These are phyloP conservation scores for Orius insidiosus DNA, from an alignment of 1,140 invertebrate genomes.

Conservation along the genomic window DNA sequence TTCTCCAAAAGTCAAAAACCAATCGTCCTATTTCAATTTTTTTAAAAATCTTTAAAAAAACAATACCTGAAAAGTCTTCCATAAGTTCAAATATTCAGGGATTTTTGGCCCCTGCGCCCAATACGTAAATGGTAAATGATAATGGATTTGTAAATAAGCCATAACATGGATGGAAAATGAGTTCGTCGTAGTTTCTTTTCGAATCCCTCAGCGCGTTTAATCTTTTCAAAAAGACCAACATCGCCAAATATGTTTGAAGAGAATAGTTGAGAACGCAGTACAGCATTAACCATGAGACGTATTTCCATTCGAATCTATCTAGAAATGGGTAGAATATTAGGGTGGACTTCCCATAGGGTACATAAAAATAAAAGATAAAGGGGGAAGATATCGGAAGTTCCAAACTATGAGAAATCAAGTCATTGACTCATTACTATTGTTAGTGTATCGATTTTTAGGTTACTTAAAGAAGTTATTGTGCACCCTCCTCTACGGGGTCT, in stretches of 20 bases:
- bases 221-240: slow-evolving; percentile 2
- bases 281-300: background rate
- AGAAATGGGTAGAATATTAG: background rate
- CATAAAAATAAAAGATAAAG: no score
- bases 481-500: no score
- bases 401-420: no score
- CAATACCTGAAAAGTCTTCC: slow-evolving; percentile 9
- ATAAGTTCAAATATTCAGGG: slow-evolving; percentile 4
- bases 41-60: no score
- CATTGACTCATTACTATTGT: no score
- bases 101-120: slow-evolving; percentile 1
- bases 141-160: slow-evolving; percentile 12
- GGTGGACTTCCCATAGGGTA: no score
- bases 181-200: slow-evolving; percentile 9
- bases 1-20: slow-evolving; percentile 2
- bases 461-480: no score
- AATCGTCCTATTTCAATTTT: no score
- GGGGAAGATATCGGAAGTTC: no score
- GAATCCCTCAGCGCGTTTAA: slow-evolving; percentile 4
- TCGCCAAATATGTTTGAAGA: slow-evolving; percentile 9
- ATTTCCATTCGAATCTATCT: slow-evolving; percentile 7
- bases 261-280: slow-evolving; percentile 9
- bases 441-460: no score
- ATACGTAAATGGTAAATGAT: slow-evolving; percentile 8
- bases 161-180: slow-evolving; percentile 11